Evolutionary conservation across 2,888 invertebrate genomes (phyloP), one percentile per base, ranked within the genome.

Genomic region (Ophion obscuratus): DNA sequence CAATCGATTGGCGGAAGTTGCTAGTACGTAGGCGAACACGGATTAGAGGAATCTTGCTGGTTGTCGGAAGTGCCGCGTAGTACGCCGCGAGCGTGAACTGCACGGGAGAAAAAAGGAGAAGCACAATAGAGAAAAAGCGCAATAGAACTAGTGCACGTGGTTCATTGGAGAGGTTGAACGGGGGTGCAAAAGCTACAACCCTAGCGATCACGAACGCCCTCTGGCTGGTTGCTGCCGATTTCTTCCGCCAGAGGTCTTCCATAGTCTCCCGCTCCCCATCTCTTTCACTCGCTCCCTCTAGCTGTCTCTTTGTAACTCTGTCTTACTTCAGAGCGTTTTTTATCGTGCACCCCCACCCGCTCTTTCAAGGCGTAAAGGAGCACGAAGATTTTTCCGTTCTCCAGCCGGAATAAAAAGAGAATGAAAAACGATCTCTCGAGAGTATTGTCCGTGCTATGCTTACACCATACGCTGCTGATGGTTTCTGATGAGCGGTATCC

Each of bases 401-500:
- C 77, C 11, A 76, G 74, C 71, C 53, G 53, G 57, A 81, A 64
- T 74, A 85, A 75, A 81, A 73, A 67, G 74, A 66, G 9, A 80
- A 78, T 85, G 78, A 84, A 79, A 77, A 83, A 82, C 31, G 66
- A 61, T 81, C 59, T 83, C 75, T 83, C 57, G 71, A 67, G 67
- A 84, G 85, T 80, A 86, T 86, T 88, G 88, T 87, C 79, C 83
- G 87, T 73, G 66, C 81, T 67, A 73, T 77, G 74, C 80, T 75
- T 74, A 85, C 86, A 81, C 78, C 86, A 86, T 78, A 78, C 40
- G 59, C 84, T 89, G 88, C 90, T 91, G 92, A 92, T 92, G 91
- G 90, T 91, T 90, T 91, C 91, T 92, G 93, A 93, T 93, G 93
- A 93, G 93, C 92, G 93, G 92, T 92, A 92, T 93, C 93, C 93